Evolutionary conservation across 2,113 vertebrate genomes (phyloP).

Genomic region (Lagopus muta): DNA sequence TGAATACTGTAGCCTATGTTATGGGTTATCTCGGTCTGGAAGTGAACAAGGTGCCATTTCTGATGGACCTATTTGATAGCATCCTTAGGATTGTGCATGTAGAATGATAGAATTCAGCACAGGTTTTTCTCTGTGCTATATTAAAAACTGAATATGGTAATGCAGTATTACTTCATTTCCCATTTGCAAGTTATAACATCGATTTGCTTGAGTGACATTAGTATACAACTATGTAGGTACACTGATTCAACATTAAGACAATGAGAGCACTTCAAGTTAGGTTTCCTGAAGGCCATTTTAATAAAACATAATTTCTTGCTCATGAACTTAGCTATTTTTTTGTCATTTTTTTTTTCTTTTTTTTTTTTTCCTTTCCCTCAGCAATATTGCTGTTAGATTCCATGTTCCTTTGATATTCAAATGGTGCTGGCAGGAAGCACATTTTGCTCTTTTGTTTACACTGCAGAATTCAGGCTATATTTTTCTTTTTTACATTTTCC

Average conservation of each 20-base stretch:
- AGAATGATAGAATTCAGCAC: not conserved
- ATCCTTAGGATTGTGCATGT: not conserved
- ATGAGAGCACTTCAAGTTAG: not conserved
- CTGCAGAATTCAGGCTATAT: not conserved
- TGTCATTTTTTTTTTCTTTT: not conserved
- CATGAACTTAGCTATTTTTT: not conserved
- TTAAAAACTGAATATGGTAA: not conserved
- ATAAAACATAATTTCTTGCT: not conserved
- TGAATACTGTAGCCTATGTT: not conserved
- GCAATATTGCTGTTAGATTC: not conserved
- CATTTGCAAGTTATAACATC: not conserved
- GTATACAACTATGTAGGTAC: not conserved
- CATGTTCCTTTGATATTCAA: not conserved
- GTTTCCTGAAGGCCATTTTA: not conserved
- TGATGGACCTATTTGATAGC: not conserved
- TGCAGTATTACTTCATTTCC: not conserved
- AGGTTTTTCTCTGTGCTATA: not conserved
- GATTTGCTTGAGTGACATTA: not conserved
- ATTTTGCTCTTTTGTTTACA: not conserved
- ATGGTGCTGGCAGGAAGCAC: not conserved
- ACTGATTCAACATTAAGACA: not conserved
- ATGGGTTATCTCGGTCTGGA: not conserved
- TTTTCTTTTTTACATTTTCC: not conserved
- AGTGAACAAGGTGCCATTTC: not conserved
- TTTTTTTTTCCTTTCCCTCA: not conserved